phyloP scores from a whole-genome alignment of 2,113 vertebrate species.

The Malurus cyaneus region DNA sequence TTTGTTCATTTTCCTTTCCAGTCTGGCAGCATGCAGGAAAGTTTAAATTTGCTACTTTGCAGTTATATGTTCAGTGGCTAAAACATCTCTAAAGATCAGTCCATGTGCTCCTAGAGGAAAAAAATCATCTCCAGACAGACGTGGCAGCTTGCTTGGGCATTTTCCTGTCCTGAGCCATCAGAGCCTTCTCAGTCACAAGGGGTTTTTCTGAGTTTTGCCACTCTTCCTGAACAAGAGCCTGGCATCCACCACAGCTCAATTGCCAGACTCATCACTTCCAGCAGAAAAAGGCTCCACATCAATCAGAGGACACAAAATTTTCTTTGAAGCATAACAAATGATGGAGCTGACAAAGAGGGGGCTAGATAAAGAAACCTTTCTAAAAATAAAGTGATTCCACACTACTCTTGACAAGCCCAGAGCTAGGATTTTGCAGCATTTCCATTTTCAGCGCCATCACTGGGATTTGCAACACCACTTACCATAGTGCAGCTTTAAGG shows the following conservation, averaged over 20 bases:
- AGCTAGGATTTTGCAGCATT: background rate
- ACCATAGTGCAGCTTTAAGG: background rate
- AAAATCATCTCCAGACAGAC: background rate
- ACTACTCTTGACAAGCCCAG: background rate
- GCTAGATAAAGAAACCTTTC: background rate
- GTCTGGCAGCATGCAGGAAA: background rate
- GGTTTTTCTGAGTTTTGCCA: background rate
- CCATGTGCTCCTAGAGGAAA: background rate
- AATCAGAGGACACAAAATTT: background rate
- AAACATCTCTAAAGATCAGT: background rate
- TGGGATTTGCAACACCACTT: background rate
- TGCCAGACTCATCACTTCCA: fast-evolving
- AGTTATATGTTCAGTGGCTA: background rate
- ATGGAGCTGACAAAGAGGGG: background rate
- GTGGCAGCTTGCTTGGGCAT: background rate
- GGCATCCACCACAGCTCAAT: background rate
- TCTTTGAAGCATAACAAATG: background rate
- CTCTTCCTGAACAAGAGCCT: background rate
- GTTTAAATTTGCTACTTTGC: background rate
- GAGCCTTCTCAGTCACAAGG: background rate
- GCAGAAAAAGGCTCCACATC: background rate
- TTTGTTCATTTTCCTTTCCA: background rate
- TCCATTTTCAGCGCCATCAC: background rate
- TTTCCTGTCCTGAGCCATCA: background rate
- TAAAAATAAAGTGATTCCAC: background rate